These are phyloP conservation scores for Zygothrica quintamaculata DNA, from an alignment of 2,888 invertebrate genomes.

Conservation along the genomic window DNA sequence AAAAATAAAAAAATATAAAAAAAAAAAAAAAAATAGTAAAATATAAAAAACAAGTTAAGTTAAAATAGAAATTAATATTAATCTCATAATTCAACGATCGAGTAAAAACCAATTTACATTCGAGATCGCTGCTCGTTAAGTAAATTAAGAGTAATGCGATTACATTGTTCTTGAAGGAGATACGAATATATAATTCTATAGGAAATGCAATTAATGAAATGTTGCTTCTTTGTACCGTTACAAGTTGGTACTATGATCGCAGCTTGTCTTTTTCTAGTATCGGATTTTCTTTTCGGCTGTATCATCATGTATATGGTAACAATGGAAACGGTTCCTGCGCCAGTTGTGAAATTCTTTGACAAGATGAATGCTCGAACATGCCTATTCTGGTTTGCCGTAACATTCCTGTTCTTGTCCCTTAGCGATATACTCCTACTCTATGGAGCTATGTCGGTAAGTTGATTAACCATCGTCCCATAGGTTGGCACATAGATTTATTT, in stretches of 20 bases:
- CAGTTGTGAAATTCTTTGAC: constrained; percentile 20
- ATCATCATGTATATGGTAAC: constrained; percentile 4
- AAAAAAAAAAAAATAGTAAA: too few relatives aligned
- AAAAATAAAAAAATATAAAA: too few relatives aligned
- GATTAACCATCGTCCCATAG: too few relatives aligned
- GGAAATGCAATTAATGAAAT: constrained; percentile 35
- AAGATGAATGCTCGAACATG: constrained; percentile 24
- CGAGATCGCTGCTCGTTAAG: too few relatives aligned
- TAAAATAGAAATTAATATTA: too few relatives aligned
- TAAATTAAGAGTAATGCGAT: too few relatives aligned
- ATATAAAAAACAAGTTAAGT: too few relatives aligned
- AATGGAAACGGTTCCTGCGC: not conserved
- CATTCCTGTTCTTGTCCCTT: constrained; percentile 15
- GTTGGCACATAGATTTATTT: too few relatives aligned
- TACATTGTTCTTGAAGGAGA: too few relatives aligned
- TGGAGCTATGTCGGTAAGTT: constrained; percentile 39
- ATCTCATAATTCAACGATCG: too few relatives aligned
- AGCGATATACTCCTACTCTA: constrained; percentile 28
- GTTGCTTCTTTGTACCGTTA: constrained; percentile 34
- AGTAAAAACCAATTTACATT: too few relatives aligned
- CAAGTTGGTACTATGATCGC: constrained; percentile 21
- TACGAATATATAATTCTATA: too few relatives aligned
- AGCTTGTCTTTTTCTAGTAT: constrained; percentile 5
- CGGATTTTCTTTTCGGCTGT: constrained; percentile 19
- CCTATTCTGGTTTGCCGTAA: constrained; percentile 7